These are phyloP conservation scores for Frankliniella fusca DNA, from an alignment of 2,888 invertebrate species.

Conservation along the genomic window DNA sequence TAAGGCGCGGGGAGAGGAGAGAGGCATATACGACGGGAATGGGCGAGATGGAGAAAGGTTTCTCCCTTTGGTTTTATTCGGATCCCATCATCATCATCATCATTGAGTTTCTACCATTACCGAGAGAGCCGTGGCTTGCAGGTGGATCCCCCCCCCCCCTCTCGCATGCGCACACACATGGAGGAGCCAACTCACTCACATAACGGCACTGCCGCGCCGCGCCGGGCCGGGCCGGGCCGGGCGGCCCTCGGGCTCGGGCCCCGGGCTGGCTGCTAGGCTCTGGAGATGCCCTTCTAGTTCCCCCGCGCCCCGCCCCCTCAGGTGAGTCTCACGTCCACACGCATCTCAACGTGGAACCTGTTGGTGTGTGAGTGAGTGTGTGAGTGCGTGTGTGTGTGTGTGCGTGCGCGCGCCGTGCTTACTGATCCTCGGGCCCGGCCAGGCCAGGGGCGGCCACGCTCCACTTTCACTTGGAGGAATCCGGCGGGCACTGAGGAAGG, in stretches of 20 bases:
- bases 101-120: too few relatives aligned
- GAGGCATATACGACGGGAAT: too few relatives aligned
- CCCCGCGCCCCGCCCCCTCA: slow-evolving; percentile 34
- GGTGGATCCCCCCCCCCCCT: too few relatives aligned
- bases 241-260: too few relatives aligned
- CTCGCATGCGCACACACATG: too few relatives aligned
- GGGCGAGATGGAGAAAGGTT: too few relatives aligned
- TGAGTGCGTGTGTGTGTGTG: not conserved
- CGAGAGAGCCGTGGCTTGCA: too few relatives aligned
- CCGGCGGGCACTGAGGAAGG: slow-evolving; percentile 34
- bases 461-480: slow-evolving; percentile 26
- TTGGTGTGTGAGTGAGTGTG: not conserved
- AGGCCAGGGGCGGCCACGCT: not conserved
- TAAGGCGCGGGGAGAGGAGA: too few relatives aligned
- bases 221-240: not conserved
- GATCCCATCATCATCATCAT: too few relatives aligned
- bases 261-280: not conserved
- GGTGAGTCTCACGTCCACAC: not conserved
- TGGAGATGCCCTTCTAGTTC: not conserved
- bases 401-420: not conserved
- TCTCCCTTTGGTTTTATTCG: too few relatives aligned
- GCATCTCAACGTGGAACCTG: not conserved
- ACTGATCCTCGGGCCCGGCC: not conserved
- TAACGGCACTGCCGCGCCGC: not conserved
- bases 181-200: not conserved